Conservation (phyloP, 2,888 invertebrate genomes). For the Ichneumoninae sp. region DNA sequence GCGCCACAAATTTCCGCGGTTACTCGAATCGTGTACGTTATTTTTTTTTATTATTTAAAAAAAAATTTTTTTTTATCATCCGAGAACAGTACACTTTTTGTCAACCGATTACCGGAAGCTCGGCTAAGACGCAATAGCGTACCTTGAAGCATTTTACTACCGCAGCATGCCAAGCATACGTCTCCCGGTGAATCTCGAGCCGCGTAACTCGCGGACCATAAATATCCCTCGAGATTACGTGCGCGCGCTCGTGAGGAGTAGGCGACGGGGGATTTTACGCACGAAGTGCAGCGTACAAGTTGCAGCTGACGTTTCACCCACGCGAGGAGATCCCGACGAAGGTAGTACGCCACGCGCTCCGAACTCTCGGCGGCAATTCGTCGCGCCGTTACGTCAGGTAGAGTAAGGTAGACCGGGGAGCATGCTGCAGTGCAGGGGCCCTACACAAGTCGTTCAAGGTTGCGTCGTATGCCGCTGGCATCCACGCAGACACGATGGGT, state of each 20-base stretch:
- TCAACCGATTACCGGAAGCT: slow-evolving; percentile 44
- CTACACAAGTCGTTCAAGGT: slow-evolving; percentile 27
- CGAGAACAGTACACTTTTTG: slow-evolving; percentile 26
- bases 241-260: slow-evolving; percentile 18
- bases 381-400: slow-evolving; percentile 46
- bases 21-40: slow-evolving; percentile 39
- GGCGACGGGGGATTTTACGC: slow-evolving; percentile 30
- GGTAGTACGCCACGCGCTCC: slow-evolving; percentile 13
- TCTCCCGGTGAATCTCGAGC: slow-evolving; percentile 41
- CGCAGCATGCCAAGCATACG: slow-evolving; percentile 52
- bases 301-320: slow-evolving; percentile 36
- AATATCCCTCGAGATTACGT: slow-evolving; percentile 57
- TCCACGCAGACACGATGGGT: not conserved
- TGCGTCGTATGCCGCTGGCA: not conserved
- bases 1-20: slow-evolving; percentile 42
- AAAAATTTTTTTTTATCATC: not conserved
- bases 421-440: not conserved
- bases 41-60: slow-evolving; percentile 4
- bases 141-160: slow-evolving; percentile 10
- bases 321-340: slow-evolving; percentile 3
- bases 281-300: slow-evolving; percentile 15
- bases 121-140: not conserved
- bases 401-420: not conserved
- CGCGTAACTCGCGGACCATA: slow-evolving; percentile 53
- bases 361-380: slow-evolving; percentile 37